Conservation (phyloP, 2,888 invertebrate species). For the Timema cristinae region DNA sequence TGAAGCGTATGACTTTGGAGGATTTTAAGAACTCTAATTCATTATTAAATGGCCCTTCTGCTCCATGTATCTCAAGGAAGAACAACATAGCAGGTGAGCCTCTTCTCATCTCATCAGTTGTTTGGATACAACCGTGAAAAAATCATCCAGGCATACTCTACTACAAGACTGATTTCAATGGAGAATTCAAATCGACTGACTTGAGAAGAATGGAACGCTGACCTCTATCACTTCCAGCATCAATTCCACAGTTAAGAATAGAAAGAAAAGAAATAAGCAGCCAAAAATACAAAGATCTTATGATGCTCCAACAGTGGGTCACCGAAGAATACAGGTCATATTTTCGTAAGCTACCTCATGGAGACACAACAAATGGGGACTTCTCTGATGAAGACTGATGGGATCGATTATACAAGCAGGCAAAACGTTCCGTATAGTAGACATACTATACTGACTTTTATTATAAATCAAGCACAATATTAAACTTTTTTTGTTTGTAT, state of each 20-base stretch:
- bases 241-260: conserved; percentile 3
- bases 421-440: too few species aligned
- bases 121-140: background rate
- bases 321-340: conserved; percentile 4
- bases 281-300: conserved; percentile 7
- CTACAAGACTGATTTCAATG: conserved; percentile 11
- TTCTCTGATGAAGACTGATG: too few species aligned
- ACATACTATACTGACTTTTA: too few species aligned
- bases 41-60: background rate
- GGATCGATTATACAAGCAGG: too few species aligned
- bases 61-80: conserved; percentile 9
- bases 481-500: too few species aligned
- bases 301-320: background rate
- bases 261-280: background rate
- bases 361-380: background rate
- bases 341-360: background rate
- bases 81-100: background rate
- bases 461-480: too few species aligned
- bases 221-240: conserved; percentile 11
- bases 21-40: background rate
- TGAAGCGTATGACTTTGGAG: background rate
- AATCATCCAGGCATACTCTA: background rate
- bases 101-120: conserved; percentile 2
- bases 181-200: conserved; percentile 1
- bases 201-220: background rate